Conservation (phyloP, 2,888 invertebrate species). For the Drosophila melanosoma region DNA sequence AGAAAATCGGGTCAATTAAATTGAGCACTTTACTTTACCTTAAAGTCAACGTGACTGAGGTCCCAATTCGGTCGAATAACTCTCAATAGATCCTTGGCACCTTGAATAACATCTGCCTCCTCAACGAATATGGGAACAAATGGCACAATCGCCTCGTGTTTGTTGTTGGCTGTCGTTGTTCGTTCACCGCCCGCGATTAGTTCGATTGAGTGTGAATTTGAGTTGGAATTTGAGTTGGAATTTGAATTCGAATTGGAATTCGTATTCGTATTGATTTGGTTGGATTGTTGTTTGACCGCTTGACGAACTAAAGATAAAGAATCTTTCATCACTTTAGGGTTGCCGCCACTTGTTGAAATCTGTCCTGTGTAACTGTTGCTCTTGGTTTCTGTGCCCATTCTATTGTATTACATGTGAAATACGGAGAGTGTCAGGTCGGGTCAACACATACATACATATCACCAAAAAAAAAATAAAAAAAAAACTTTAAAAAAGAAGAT, state of each 20-base stretch:
- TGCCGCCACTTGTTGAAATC: conserved; percentile 77
- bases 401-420: conserved; percentile 74
- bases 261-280: conserved; percentile 50
- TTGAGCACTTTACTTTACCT: conserved; percentile 86
- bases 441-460: conserved; percentile 57
- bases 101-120: conserved; percentile 89
- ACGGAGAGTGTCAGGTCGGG: conserved; percentile 79
- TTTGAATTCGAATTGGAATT: conserved; percentile 24
- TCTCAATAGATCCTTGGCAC: conserved; percentile 89
- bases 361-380: conserved; percentile 81
- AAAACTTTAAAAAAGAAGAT: not conserved
- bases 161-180: conserved; percentile 14
- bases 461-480: conserved; percentile 14
- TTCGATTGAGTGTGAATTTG: conserved; percentile 37
- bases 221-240: conserved; percentile 45
- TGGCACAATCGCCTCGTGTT: conserved; percentile 67
- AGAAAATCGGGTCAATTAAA: not conserved
- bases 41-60: conserved; percentile 88
- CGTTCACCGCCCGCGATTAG: conserved; percentile 47
- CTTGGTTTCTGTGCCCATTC: conserved; percentile 84
- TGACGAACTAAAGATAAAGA: conserved; percentile 78
- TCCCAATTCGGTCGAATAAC: conserved; percentile 90
- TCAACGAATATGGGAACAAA: conserved; percentile 87
- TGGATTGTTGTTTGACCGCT: conserved; percentile 65
- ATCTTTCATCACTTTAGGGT: conserved; percentile 79